phyloP scores from a whole-genome alignment of 2,113 vertebrate species.

The Pseudorasbora parva region DNA sequence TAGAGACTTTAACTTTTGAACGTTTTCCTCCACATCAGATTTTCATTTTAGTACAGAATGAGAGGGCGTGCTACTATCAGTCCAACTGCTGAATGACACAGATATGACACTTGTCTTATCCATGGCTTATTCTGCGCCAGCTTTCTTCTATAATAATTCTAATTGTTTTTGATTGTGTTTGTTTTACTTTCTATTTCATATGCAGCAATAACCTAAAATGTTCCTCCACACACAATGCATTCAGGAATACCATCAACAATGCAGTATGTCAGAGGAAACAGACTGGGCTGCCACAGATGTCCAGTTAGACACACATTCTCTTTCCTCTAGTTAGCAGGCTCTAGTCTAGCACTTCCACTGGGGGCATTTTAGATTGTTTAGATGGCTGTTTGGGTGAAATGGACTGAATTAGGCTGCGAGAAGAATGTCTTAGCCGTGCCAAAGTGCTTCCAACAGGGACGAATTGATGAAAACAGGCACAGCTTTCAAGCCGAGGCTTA shows the following conservation, averaged over 20 bases:
- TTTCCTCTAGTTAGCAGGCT: slow-evolving; percentile 54
- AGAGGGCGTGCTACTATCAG: not conserved
- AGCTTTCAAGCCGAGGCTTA: slow-evolving; percentile 63
- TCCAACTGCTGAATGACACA: not conserved
- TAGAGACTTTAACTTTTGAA: not conserved
- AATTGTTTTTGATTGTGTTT: not conserved
- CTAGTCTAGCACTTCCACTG: slow-evolving; percentile 62
- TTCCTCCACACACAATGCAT: slow-evolving; percentile 13
- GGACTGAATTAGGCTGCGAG: slow-evolving; percentile 68
- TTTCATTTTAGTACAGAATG: not conserved
- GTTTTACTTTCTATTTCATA: not conserved
- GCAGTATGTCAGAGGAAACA: slow-evolving; percentile 43
- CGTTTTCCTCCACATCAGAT: not conserved
- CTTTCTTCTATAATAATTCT: not conserved
- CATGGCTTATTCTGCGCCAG: not conserved
- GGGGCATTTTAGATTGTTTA: slow-evolving; percentile 68
- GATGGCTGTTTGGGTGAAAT: slow-evolving; percentile 67
- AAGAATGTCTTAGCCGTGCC: slow-evolving; percentile 62
- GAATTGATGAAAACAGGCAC: slow-evolving; percentile 56
- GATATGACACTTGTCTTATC: not conserved
- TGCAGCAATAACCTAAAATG: not conserved
- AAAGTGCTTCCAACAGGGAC: slow-evolving; percentile 65
- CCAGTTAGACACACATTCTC: slow-evolving; percentile 54
- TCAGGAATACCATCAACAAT: slow-evolving; percentile 24
- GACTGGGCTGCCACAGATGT: slow-evolving; percentile 52